These are phyloP conservation scores for Rhinogobius similis DNA, from an alignment of 2,113 vertebrate species.

Conservation along the genomic window DNA sequence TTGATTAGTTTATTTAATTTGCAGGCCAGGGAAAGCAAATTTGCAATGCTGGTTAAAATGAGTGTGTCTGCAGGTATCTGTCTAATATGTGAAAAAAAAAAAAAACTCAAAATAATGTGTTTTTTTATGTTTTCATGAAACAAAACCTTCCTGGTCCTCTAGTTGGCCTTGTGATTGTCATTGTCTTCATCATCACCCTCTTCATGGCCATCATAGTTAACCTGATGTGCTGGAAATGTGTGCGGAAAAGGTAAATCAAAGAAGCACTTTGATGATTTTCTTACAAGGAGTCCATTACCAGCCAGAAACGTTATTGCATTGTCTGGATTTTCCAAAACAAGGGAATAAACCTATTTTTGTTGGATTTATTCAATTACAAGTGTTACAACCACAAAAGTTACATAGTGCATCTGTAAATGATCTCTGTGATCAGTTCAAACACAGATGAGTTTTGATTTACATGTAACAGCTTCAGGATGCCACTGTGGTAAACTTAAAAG, in stretches of 20 bases:
- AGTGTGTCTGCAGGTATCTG: background rate
- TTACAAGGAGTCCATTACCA: no score
- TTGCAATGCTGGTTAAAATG: no score
- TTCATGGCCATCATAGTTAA: constrained; percentile 52
- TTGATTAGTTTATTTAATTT: no score
- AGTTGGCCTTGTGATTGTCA: constrained; percentile 54
- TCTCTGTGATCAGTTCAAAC: background rate
- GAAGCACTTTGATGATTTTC: no score
- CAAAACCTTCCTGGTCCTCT: constrained; percentile 19
- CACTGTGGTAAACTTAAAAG: constrained; percentile 30
- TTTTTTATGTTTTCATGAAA: background rate
- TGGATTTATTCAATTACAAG: no score
- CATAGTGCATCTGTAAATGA: no score
- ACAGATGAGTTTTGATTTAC: constrained; percentile 47
- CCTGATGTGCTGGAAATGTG: constrained; percentile 71
- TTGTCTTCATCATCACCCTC: constrained; percentile 39
- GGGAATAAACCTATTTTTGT: no score
- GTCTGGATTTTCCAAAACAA: no score
- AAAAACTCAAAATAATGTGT: background rate
- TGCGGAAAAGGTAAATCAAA: constrained; percentile 65
- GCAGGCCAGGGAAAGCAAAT: no score
- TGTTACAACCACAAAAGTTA: no score
- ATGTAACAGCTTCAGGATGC: constrained; percentile 8
- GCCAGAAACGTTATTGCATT: no score
- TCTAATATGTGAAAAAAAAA: background rate